Evolutionary conservation across 1,140 invertebrate species (phyloP), one percentile per base, ranked within the genome.

Genomic region (Papilio polytes): DNA sequence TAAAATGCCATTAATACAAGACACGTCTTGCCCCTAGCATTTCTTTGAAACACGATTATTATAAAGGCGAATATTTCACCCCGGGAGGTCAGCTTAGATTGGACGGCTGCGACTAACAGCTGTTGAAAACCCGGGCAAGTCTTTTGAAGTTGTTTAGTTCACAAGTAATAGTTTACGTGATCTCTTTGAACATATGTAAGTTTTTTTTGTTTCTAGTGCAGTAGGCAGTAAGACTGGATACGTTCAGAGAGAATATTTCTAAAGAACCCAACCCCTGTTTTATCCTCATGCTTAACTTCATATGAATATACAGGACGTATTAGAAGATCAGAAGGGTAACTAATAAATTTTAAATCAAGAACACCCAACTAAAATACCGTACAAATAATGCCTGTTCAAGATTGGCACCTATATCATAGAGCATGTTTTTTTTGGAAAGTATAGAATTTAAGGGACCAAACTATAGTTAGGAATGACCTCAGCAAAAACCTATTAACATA

Each of bases 81-180:
- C 59, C 63, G 70, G 82, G 80, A 74, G 85, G 15, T 83, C 87
- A 81, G 76, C 22, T n/a, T 59, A 84, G 18, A 44, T n/a, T 85
- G 86, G 89, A 70, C 80, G 56, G 31, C 48, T 31, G 80, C 63
- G 73, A 70, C 86, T 84, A 89, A 90, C 89, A 91, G 87, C 88
- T 91, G 89, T 86, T 89, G 74, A 44, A 82, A 85, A 80, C 82
- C 85, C 82, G 85, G 77, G 81, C 80, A 82, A 89, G 85, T 86
- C 85, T 87, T 86, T 88, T 86, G 84, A 87, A 90, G 89, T 86
- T 88, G 87, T 90, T 89, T 87, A 84, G 82, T 87, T 85, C 83
- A 80, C 82, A 78, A 83, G 83, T 85, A 86, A 89, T 83, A 85
- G 83, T 87, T 88, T 86, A 86, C 86, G 84, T 86, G 85, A 88